Conservation (phyloP, 2,888 invertebrate species). For the Leptopilina myrica region DNA sequence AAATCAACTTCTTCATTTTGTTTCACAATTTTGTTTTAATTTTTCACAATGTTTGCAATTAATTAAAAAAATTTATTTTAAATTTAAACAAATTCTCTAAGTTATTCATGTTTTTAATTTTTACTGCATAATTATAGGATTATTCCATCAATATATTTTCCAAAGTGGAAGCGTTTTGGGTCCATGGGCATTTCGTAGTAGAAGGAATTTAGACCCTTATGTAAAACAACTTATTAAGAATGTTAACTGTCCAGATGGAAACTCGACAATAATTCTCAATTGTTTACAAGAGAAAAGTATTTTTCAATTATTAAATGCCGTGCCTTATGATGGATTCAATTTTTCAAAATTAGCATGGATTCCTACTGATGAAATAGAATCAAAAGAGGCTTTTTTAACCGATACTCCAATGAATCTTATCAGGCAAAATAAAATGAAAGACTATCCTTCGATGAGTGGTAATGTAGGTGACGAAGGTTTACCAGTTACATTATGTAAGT, state of each 20-base stretch:
- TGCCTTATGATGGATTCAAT: slow-evolving; percentile 1
- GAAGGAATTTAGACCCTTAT: slow-evolving; percentile 80
- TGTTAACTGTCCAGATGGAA: slow-evolving; percentile 80
- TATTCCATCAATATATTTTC: slow-evolving; percentile 85
- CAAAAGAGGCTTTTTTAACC: slow-evolving; percentile 8
- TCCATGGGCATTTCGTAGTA: slow-evolving; percentile 82
- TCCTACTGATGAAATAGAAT: slow-evolving; percentile 29
- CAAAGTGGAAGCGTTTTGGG: slow-evolving; percentile 86
- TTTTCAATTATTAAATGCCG: background rate
- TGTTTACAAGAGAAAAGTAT: slow-evolving; percentile 81
- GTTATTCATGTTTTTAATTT: background rate
- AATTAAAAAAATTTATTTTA: too few relatives aligned
- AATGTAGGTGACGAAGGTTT: slow-evolving; percentile 19
- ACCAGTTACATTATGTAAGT: slow-evolving; percentile 5
- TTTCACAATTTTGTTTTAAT: too few relatives aligned
- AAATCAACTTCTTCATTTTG: too few relatives aligned
- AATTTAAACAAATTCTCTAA: too few relatives aligned
- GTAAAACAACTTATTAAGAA: slow-evolving; percentile 81
- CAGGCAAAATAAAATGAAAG: slow-evolving; percentile 1
- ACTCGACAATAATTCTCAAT: slow-evolving; percentile 78
- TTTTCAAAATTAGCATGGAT: slow-evolving; percentile 6
- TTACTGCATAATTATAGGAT: slow-evolving; percentile 75
- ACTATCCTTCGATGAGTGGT: slow-evolving; percentile 9
- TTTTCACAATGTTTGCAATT: too few relatives aligned
- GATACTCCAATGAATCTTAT: slow-evolving; percentile 27